These are phyloP conservation scores for Zeugodacus cucurbitae DNA, from an alignment of 1,140 invertebrate species.

Conservation along the genomic window DNA sequence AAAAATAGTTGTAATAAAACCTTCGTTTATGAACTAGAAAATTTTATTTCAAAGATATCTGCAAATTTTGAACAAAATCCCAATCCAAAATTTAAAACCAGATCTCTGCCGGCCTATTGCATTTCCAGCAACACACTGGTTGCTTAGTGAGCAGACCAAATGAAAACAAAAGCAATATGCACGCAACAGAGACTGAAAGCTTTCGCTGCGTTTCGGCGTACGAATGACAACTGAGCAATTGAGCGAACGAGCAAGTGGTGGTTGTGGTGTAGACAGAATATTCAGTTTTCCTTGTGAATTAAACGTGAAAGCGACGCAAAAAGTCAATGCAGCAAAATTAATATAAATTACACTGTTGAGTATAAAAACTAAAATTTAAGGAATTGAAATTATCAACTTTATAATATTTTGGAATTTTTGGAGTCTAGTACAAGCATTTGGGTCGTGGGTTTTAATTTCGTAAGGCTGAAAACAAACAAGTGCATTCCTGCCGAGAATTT, in stretches of 20 bases:
- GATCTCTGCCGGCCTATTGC: background rate
- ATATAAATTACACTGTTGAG: background rate
- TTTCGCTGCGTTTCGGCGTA: background rate
- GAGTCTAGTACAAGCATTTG: too few relatives aligned
- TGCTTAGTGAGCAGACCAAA: background rate
- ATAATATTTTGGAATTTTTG: background rate
- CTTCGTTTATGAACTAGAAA: too few relatives aligned
- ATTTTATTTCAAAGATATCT: too few relatives aligned
- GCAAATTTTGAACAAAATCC: too few relatives aligned
- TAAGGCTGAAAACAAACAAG: too few relatives aligned
- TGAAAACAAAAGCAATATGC: background rate
- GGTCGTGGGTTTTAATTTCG: too few relatives aligned
- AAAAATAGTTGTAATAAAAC: too few relatives aligned
- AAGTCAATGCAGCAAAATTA: conserved; percentile 11
- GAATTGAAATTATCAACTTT: background rate
- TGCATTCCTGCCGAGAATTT: background rate
- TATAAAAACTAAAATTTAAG: background rate
- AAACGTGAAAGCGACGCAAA: conserved; percentile 54
- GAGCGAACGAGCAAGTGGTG: conserved; percentile 59
- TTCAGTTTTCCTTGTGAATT: conserved; percentile 61
- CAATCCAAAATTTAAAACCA: too few relatives aligned
- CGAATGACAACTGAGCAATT: conserved; percentile 48
- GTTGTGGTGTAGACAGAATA: conserved; percentile 59
- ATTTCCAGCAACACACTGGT: background rate
- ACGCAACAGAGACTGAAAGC: background rate